Percentiles rank a stretch among this genome's conserved stretches.
phyloP scores from a whole-genome alignment of 2,888 invertebrate genomes.

The Hyposoter didymator region DNA sequence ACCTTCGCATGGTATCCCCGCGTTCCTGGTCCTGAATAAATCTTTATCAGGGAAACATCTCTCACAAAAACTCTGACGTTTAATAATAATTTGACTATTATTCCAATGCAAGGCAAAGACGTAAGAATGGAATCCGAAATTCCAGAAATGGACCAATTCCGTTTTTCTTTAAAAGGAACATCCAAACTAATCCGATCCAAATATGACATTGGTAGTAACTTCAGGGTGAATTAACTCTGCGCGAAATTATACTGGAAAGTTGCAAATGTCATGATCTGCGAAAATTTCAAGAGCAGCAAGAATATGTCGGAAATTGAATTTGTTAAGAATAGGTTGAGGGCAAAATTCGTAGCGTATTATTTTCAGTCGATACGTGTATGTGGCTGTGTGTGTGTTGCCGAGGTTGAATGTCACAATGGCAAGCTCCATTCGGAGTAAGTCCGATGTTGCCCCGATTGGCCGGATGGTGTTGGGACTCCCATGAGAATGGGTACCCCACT shows the following conservation, averaged over 20 bases:
- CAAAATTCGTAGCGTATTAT: conserved; percentile 20
- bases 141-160: neutral
- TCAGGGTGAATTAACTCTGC: neutral
- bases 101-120: neutral
- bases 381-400: conserved; percentile 23
- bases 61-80: neutral
- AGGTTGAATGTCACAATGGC: conserved; percentile 36
- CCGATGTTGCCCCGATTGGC: conserved; percentile 35
- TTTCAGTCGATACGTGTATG: conserved; percentile 32
- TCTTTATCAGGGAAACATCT: no score
- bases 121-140: neutral
- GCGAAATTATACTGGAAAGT: neutral
- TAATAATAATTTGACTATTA: neutral
- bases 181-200: neutral
- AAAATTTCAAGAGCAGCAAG: neutral
- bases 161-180: neutral
- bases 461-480: conserved; percentile 1
- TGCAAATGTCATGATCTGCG: neutral
- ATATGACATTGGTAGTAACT: neutral
- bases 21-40: no score
- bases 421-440: conserved; percentile 45
- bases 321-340: neutral
- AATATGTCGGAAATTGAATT: conserved; percentile 32
- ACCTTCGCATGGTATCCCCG: no score
- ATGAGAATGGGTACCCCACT: conserved; percentile 18